These are phyloP conservation scores for Lophura nycthemera DNA, from an alignment of 2,113 vertebrate species.

Conservation along the genomic window DNA sequence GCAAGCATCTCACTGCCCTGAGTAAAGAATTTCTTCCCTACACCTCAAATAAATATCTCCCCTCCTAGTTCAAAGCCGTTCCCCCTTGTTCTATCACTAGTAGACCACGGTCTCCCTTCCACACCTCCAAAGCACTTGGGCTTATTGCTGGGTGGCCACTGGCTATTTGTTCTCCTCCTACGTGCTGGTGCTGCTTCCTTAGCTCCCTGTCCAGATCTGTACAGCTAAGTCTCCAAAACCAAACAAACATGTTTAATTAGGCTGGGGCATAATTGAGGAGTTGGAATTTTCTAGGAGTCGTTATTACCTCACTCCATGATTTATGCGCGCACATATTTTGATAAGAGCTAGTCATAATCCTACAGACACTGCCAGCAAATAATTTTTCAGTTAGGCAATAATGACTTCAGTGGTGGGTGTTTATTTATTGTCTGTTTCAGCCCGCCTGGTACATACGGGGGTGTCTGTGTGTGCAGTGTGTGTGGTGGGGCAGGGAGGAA, in stretches of 20 bases:
- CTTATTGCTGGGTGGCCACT: accelerated
- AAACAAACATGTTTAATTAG: constrained; percentile 48
- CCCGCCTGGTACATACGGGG: constrained; percentile 65
- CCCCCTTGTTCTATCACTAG: no score
- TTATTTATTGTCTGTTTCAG: constrained; percentile 76
- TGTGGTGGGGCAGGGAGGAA: constrained; percentile 49
- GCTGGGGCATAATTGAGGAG: constrained; percentile 44
- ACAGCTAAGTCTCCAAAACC: constrained; percentile 18
- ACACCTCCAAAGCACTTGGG: background rate
- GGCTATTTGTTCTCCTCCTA: background rate
- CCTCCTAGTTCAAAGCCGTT: no score
- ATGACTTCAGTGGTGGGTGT: constrained; percentile 74
- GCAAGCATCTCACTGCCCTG: no score
- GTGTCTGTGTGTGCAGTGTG: constrained; percentile 50
- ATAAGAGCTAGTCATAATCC: constrained; percentile 70
- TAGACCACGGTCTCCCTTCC: background rate
- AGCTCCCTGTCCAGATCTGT: background rate
- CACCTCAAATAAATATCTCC: no score
- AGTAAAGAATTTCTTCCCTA: no score
- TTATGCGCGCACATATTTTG: constrained; percentile 66
- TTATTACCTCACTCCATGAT: constrained; percentile 69
- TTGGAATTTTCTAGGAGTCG: constrained; percentile 59
- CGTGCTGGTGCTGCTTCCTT: background rate
- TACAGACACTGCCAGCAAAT: constrained; percentile 73
- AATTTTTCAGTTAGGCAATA: constrained; percentile 75